Evolutionary conservation across 2,113 vertebrate species (phyloP), one percentile per base, ranked within the genome.

Genomic region (Notothenia coriiceps): DNA sequence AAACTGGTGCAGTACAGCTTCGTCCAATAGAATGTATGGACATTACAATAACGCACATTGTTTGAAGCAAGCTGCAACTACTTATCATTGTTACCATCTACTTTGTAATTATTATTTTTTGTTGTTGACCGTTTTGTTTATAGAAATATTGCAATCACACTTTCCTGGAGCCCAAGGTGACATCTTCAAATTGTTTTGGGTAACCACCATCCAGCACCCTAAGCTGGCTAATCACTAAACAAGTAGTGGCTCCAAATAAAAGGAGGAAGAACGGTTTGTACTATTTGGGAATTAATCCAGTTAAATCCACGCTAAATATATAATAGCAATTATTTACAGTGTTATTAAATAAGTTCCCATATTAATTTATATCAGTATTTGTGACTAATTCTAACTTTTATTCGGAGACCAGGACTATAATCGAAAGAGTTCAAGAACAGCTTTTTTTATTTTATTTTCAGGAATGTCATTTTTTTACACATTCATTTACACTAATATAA

Each of bases 31-130:
- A 47, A 55, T 57, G 54, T 49, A 61, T 1, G 12, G 12, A 10
- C 46, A 52, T 20, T 33, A 33, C 50, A 79, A 65, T 62, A 18
- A 40, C 62, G 68, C 15, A 68, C 13, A 12, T 43, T n/a, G 7
- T 18, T 14, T 71, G 55, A 20, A n/a, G 15, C 43, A 44, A 8
- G 40, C 14, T 57, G 14, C 29, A 43, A 29, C 20, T 22, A 44
- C 50, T 29, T 2, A 55, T 55, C 4, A 9, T 65, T 29, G 29
- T 29, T 29, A 29, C 29, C 0, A 20, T 60, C 60, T 2, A 55
- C 22, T 25, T 18, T 22, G 6, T 6, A 60, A 63, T 33, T 10
- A 4, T 29, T 54, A 1, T 29, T 46, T 25, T 63, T 4, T 7
- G 14, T 67, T 43, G 33, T 11, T 33, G 10, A 20, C 50, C 0